phyloP scores from a whole-genome alignment of 2,797 vertebrate species.

The Gila robusta region DNA sequence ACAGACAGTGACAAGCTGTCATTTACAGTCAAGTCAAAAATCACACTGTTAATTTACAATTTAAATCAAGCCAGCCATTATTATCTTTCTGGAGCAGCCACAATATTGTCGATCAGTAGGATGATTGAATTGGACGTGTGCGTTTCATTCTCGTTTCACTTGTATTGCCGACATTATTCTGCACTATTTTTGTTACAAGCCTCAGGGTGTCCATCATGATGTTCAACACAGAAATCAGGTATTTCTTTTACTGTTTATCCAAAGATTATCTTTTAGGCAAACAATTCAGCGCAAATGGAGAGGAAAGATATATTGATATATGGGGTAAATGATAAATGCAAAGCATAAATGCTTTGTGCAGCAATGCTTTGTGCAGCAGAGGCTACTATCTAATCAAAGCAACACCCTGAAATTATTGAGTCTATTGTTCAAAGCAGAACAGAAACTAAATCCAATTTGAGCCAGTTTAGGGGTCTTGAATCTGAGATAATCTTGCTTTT shows the following conservation, averaged over 20 bases:
- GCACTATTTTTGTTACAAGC: not conserved
- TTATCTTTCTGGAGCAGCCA: not conserved
- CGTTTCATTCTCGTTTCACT: not conserved
- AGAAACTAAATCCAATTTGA: slow-evolving; percentile 32
- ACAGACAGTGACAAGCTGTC: not conserved
- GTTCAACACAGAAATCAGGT: not conserved
- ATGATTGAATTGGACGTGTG: not conserved
- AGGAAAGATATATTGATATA: not conserved
- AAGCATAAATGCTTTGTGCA: no score
- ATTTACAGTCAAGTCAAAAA: not conserved
- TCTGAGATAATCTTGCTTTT: slow-evolving; percentile 16
- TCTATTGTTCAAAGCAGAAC: slow-evolving; percentile 45
- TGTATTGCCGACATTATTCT: not conserved
- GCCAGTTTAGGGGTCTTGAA: slow-evolving; percentile 10
- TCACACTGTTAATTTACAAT: not conserved
- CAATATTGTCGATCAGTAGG: not conserved
- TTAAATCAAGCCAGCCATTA: not conserved
- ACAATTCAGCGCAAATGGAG: not conserved
- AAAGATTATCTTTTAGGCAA: not conserved
- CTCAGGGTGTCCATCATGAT: not conserved
- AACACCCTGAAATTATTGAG: slow-evolving; percentile 26
- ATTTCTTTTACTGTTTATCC: not conserved
- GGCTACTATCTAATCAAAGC: slow-evolving; percentile 25
- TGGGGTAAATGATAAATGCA: no score
- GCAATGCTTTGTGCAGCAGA: not conserved